Evolutionary conservation across 2,888 invertebrate genomes (phyloP).

Genomic region (Cheilosia scutellata): DNA sequence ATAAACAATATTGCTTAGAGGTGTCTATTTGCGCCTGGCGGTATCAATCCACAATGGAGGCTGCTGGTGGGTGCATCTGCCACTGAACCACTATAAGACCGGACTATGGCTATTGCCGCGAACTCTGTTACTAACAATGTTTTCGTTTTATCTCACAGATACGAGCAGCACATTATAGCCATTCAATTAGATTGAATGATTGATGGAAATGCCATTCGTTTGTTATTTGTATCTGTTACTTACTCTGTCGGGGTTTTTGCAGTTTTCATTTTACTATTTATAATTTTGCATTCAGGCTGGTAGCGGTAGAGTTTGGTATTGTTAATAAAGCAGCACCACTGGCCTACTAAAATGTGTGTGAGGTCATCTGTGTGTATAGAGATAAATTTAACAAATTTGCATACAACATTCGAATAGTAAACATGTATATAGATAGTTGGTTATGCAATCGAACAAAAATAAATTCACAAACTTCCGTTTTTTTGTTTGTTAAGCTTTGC

Average conservation of each 20-base stretch:
- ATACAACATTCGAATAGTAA: constrained; percentile 46
- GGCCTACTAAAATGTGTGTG: constrained; percentile 65
- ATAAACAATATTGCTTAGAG: constrained; percentile 70
- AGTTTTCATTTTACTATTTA: constrained; percentile 22
- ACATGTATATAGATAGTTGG: background rate
- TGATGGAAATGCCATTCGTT: constrained; percentile 72
- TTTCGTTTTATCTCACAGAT: constrained; percentile 35
- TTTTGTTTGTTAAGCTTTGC: constrained; percentile 21
- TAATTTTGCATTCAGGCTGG: constrained; percentile 46
- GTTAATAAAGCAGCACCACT: constrained; percentile 33
- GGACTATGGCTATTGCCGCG: constrained; percentile 41
- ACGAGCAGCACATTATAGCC: constrained; percentile 52
- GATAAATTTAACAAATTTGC: constrained; percentile 53
- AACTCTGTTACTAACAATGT: constrained; percentile 32
- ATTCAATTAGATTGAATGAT: constrained; percentile 75
- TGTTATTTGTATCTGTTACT: constrained; percentile 43
- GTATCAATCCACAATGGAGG: constrained; percentile 32
- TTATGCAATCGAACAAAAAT: constrained; percentile 53
- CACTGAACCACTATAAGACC: constrained; percentile 41
- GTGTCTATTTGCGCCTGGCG: constrained; percentile 57
- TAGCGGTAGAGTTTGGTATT: constrained; percentile 2
- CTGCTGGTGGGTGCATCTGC: constrained; percentile 71
- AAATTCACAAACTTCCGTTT: constrained; percentile 65
- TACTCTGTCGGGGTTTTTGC: constrained; percentile 43
- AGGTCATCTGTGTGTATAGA: constrained; percentile 52